Evolutionary conservation across 2,113 vertebrate species (phyloP).

Genomic region (Macrotis lagotis): DNA sequence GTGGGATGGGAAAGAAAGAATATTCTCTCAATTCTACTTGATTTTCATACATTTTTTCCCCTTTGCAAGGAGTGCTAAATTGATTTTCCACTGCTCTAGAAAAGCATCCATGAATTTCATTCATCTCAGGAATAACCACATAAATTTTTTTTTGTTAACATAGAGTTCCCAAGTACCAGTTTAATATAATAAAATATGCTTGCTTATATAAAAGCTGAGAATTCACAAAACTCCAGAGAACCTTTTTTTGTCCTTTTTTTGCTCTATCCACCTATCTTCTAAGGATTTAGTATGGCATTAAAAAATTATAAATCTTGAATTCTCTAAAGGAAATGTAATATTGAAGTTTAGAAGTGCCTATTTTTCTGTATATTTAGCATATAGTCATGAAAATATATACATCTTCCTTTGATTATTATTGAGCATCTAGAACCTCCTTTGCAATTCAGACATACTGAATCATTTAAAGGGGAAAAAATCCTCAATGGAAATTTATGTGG

Average conservation of each 20-base stretch:
- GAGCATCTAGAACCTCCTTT: background rate
- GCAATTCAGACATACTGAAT: background rate
- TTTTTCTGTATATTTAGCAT: background rate
- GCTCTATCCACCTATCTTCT: background rate
- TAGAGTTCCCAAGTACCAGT: background rate
- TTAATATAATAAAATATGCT: background rate
- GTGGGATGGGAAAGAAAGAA: background rate
- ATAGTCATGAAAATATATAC: background rate
- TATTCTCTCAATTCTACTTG: background rate
- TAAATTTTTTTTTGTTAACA: background rate
- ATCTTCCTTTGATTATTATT: background rate
- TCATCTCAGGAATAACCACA: background rate
- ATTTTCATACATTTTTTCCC: background rate
- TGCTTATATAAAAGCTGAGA: background rate
- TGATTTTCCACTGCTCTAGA: background rate
- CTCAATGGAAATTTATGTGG: background rate
- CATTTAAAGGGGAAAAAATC: background rate
- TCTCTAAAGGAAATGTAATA: background rate
- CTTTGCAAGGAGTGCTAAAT: background rate
- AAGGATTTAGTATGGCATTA: background rate
- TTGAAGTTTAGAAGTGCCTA: background rate
- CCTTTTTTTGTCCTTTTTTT: too few relatives aligned
- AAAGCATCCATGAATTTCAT: background rate
- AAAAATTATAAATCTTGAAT: background rate
- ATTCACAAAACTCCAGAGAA: background rate